These are phyloP conservation scores for Dolichomitus sp. DNA, from an alignment of 2,888 invertebrate species.

Conservation along the genomic window DNA sequence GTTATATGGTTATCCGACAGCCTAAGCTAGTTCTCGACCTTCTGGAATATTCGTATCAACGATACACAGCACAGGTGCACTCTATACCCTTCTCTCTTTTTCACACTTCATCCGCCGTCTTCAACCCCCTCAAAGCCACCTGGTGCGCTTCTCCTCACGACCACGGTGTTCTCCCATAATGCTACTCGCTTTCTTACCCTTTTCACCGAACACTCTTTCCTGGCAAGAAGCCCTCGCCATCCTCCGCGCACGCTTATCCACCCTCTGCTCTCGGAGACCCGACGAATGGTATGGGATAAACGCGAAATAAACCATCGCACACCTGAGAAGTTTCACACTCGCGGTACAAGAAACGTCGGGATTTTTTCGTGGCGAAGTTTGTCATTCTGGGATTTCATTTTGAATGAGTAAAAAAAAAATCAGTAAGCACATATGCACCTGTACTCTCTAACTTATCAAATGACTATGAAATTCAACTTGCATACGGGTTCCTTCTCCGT, in stretches of 20 bases:
- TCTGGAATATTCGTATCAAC: slow-evolving; percentile 35
- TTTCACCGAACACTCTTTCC: slow-evolving; percentile 38
- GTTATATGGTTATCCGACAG: slow-evolving; percentile 38
- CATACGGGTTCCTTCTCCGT: not conserved
- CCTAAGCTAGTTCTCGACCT: slow-evolving; percentile 32
- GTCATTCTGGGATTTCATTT: slow-evolving; percentile 27
- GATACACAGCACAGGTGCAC: slow-evolving; percentile 62
- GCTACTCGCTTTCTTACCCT: slow-evolving; percentile 12
- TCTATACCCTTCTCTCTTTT: slow-evolving; percentile 26
- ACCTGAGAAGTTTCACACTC: slow-evolving; percentile 54
- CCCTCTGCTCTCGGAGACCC: slow-evolving; percentile 2
- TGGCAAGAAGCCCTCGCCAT: slow-evolving; percentile 52
- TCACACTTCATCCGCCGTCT: slow-evolving; percentile 41
- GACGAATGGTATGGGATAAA: slow-evolving; percentile 13
- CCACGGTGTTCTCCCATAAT: slow-evolving; percentile 14
- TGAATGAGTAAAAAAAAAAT: not conserved
- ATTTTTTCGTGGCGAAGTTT: slow-evolving; percentile 13
- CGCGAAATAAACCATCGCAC: slow-evolving; percentile 53
- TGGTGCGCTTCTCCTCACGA: slow-evolving; percentile 53
- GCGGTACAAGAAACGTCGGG: slow-evolving; percentile 11
- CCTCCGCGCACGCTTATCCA: slow-evolving; percentile 45
- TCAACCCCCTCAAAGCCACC: slow-evolving; percentile 50
- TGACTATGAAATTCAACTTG: not conserved
- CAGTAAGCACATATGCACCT: not conserved
- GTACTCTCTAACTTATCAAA: not conserved